Base-by-base conservation (phyloP, 2,113 vertebrate genomes). In the Onychostoma macrolepis region DNA sequence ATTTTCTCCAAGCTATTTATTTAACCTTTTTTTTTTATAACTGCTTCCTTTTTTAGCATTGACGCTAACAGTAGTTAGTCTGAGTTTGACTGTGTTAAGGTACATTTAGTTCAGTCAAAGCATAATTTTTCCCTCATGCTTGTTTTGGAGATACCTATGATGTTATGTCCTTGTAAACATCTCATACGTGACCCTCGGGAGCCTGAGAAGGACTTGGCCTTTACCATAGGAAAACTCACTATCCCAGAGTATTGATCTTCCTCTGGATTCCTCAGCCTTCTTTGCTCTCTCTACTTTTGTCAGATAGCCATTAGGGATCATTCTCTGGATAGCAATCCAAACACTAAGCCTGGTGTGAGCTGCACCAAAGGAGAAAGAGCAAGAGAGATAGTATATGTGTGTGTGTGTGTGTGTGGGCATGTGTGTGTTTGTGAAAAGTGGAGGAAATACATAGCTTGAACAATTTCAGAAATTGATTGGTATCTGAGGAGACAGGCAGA, bases 401-500 rank as follows among this genome's bases (percentile, higher is more conserved):
- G 7, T 58, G 7, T 38, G 65, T 84, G 50, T 74, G 74, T 50
- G 6, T 53, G 65, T 65, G 26, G 15, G n/a, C 26, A 12, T 38
- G 33, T 75, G 36, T n/a, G 19, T 43, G 38, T 76, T 67, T 88
- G 50, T 89, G 38, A 86, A 61, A 69, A 15, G n/a, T 67, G 88
- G 50, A 75, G 85, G 86, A 84, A 87, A 87, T 85, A 94, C 93
- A 92, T 93, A 92, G 92, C 92, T 90, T 92, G 58, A 84, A 88
- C 91, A 88, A 90, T 91, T 92, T 91, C 87, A 88, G 90, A 91
- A 93, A 94, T 94, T 93, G 92, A 94, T 95, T 93, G 93, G 93
- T 91, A 94, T 93, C 92, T 88, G 85, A 90, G 92, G 89, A 92
- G 92, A 93, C 92, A 91, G 79, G 90, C 89, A 63, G 83, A 12